Base-by-base conservation (phyloP, 2,888 invertebrate species). In the Pediacus dermestoides region DNA sequence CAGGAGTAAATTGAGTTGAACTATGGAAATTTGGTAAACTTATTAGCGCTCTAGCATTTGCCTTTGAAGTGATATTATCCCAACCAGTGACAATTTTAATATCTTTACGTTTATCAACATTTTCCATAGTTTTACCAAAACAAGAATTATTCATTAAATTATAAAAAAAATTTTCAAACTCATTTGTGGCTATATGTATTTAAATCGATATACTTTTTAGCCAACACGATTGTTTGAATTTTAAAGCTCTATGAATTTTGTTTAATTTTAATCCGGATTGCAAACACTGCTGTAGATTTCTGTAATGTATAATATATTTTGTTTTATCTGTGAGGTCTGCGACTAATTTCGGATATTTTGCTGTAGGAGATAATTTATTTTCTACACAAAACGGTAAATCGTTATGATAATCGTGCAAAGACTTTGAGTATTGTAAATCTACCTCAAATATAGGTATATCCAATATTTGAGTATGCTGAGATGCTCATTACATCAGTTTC, bases 291-390 rank as follows among this genome's bases (percentile, higher is more conserved):
- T 53, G 50, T 7, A 60, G 30, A 34, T 37, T 39, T 30, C 34
- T 27, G 18, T 39, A 60, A 44, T 67, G 62, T n/a, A 64, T 48
- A 3, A 64, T 48, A 44, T 67, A 65, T 15, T 47, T 47, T n/a
- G 32, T 15, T 34, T 62, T 63, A 16, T 46, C 21, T 3, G 41
- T 12, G 1, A 60, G 25, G 22, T 50, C 57, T 7, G 53, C 44
- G 9, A 57, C 36, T 2, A 59, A 37, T 40, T 58, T 59, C 3
- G 41, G 18, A 8, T 13, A 16, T 27, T 43, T 43, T 2, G 32
- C 21, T 7, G 15, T 16, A 16, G 48, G 42, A 3, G 53, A 45
- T 13, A 6, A 39, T 15, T 33, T 42, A 30, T 51, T 48, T 46
- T 60, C 49, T 2, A 53, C 37, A 27, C 57, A 59, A 37, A 64